These are phyloP conservation scores for Antheraea mylitta DNA, from an alignment of 1,140 invertebrate genomes.

Conservation along the genomic window DNA sequence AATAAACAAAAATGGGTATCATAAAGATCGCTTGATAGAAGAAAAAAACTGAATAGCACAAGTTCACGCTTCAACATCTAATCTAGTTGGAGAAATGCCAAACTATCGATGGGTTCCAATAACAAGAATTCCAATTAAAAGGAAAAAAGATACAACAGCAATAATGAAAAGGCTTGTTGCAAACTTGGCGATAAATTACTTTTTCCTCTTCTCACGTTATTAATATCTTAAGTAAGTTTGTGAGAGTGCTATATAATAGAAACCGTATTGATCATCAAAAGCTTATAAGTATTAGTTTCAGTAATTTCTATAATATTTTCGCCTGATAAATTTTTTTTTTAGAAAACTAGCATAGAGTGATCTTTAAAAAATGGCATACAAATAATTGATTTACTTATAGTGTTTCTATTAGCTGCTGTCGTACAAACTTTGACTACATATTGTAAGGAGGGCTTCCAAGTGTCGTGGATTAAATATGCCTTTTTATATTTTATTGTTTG, in stretches of 20 bases:
- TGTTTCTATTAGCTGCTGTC: too few species aligned
- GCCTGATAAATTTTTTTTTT: too few species aligned
- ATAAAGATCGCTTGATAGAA: background rate
- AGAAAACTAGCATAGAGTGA: too few species aligned
- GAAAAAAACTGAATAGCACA: constrained; percentile 1
- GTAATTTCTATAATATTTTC: background rate
- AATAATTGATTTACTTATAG: too few species aligned
- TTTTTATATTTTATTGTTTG: too few species aligned
- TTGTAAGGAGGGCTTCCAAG: too few species aligned
- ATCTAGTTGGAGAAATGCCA: constrained; percentile 10
- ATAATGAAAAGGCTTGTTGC: constrained; percentile 11
- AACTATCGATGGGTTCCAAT: constrained; percentile 10
- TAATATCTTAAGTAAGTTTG: background rate
- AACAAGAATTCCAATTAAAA: constrained; percentile 13
- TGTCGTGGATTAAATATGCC: too few species aligned
- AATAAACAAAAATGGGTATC: background rate
- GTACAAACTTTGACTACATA: too few species aligned
- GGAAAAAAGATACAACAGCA: background rate
- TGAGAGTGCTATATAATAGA: background rate
- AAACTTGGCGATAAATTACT: background rate
- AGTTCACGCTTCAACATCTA: constrained; percentile 4
- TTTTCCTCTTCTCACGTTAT: background rate
- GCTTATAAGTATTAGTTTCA: background rate
- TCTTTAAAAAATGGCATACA: too few species aligned
- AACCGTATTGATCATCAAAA: background rate